Evolutionary conservation across 1,140 invertebrate species (phyloP).

Genomic region (Trachymyrmex septentrionalis): DNA sequence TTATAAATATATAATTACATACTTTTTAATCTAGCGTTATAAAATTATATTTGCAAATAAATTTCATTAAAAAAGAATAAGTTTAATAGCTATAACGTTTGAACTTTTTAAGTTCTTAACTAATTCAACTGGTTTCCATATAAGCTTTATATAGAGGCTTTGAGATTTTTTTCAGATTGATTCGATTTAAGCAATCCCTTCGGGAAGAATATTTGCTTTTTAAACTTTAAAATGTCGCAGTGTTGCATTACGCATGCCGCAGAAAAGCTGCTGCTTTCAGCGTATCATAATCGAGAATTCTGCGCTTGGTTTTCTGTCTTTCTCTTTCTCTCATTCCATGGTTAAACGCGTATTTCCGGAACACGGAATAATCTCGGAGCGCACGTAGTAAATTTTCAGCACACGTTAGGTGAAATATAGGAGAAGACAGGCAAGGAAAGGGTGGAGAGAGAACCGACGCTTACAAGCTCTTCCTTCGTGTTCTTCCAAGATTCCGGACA

Average conservation of each 20-base stretch:
- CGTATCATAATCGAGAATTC: slow-evolving; percentile 23
- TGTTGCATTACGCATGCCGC: slow-evolving; percentile 23
- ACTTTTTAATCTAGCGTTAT: neutral
- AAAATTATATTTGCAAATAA: slow-evolving; percentile 1
- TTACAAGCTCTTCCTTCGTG: slow-evolving; percentile 58
- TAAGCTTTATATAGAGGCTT: neutral
- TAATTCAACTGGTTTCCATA: neutral
- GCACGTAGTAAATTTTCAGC: slow-evolving; percentile 57
- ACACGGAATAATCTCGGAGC: slow-evolving; percentile 52
- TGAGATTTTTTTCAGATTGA: slow-evolving; percentile 18
- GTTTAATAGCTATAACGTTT: neutral
- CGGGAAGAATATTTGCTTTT: neutral
- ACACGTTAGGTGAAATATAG: slow-evolving; percentile 55
- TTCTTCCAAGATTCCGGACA: slow-evolving; percentile 58
- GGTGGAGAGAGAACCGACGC: slow-evolving; percentile 57
- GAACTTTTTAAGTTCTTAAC: slow-evolving; percentile 2
- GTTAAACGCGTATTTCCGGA: slow-evolving; percentile 56
- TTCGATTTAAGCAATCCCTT: slow-evolving; percentile 15
- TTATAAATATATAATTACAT: neutral
- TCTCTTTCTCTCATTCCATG: neutral
- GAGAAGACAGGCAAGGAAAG: slow-evolving; percentile 61
- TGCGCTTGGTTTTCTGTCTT: neutral
- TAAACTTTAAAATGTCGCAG: slow-evolving; percentile 31
- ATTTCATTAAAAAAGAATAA: neutral
- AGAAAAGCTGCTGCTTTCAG: slow-evolving; percentile 23